Conservation (phyloP, 53 echinoderm and acorn worm species). For the Glandiceps talaboti region DNA sequence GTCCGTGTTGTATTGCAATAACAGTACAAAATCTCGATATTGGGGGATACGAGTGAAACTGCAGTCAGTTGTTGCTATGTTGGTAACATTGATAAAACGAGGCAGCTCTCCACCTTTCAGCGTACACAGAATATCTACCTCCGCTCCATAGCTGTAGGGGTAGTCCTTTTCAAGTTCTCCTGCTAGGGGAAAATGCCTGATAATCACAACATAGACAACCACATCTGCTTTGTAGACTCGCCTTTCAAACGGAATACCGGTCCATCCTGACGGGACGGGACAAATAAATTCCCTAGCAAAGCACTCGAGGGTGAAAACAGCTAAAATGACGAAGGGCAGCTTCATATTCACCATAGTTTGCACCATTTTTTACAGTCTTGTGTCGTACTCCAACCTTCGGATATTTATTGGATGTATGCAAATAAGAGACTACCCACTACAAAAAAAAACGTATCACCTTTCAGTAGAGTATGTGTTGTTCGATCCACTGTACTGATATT, state of each 20-base stretch:
- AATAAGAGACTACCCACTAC: too few relatives aligned
- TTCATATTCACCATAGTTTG: too few relatives aligned
- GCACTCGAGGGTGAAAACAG: too few relatives aligned
- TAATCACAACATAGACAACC: not conserved
- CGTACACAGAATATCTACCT: not conserved
- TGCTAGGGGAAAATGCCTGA: not conserved
- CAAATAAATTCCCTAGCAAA: not conserved
- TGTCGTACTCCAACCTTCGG: too few relatives aligned
- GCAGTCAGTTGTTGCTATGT: not conserved
- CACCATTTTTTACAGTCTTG: too few relatives aligned
- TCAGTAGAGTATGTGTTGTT: too few relatives aligned
- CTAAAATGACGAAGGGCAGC: too few relatives aligned
- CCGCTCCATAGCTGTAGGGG: not conserved
- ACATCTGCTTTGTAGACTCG: not conserved
- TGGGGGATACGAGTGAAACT: not conserved
- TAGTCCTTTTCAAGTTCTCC: not conserved
- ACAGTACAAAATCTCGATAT: not conserved
- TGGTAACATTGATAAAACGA: not conserved
- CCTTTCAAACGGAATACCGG: not conserved
- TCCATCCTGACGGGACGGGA: not conserved
- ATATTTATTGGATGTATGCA: too few relatives aligned
- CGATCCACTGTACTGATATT: too few relatives aligned
- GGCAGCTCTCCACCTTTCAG: not conserved
- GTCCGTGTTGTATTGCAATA: not conserved
- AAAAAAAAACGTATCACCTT: too few relatives aligned